These are phyloP conservation scores for Apotomis capreana DNA, from an alignment of 2,888 invertebrate species.

Conservation along the genomic window DNA sequence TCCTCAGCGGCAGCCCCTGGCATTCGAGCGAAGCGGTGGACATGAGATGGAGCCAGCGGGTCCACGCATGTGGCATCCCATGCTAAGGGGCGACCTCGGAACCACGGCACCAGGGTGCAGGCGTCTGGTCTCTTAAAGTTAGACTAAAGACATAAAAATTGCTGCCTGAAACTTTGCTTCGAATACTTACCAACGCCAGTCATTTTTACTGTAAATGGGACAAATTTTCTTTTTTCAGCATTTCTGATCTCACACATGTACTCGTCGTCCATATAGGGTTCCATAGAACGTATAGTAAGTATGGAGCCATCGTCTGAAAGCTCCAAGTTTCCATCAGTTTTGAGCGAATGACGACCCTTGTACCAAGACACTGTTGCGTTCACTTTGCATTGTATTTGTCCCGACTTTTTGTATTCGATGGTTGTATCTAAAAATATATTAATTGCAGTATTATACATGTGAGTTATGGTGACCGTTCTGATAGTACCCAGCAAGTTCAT, in stretches of 20 bases:
- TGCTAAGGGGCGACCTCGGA: too few relatives aligned
- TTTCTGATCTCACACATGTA: conserved; percentile 55
- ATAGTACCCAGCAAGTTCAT: too few relatives aligned
- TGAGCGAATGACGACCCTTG: conserved; percentile 46
- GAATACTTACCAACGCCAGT: conserved; percentile 52
- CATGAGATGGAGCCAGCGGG: too few relatives aligned
- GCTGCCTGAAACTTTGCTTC: too few relatives aligned
- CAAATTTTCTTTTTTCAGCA: conserved; percentile 42
- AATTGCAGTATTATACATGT: too few relatives aligned
- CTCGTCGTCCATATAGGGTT: conserved; percentile 47
- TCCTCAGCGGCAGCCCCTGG: too few relatives aligned
- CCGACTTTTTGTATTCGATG: conserved; percentile 51
- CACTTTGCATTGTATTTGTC: conserved; percentile 51
- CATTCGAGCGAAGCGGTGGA: too few relatives aligned
- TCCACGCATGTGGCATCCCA: too few relatives aligned
- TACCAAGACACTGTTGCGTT: conserved; percentile 57
- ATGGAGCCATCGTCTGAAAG: conserved; percentile 50
- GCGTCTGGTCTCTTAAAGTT: too few relatives aligned
- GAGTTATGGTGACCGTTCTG: too few relatives aligned
- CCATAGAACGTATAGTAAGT: conserved; percentile 54
- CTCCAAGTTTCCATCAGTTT: conserved; percentile 42
- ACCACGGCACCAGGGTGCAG: too few relatives aligned
- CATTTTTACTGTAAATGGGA: conserved; percentile 50
- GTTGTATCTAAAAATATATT: conserved; percentile 47
- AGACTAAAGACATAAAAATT: too few relatives aligned